Conservation (phyloP, 2,888 invertebrate species). For the Apodemia zela region DNA sequence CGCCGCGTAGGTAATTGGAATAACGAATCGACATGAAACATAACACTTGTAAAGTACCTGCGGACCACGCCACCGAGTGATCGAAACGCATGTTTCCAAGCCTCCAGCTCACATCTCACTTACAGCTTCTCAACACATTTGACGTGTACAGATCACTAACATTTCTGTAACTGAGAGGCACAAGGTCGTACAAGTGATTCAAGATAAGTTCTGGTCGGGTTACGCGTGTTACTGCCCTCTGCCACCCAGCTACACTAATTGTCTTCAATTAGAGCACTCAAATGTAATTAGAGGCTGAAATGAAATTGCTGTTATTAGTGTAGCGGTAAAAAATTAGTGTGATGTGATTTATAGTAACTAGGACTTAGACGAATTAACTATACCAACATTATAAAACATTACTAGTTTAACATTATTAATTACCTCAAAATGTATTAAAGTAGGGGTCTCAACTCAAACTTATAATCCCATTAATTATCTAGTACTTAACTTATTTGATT, state of each 20-base stretch:
- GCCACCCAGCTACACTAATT: slow-evolving; percentile 68
- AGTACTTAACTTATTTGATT: not conserved
- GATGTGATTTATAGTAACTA: slow-evolving; percentile 67
- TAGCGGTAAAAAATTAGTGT: slow-evolving; percentile 64
- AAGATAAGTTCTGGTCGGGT: slow-evolving; percentile 33
- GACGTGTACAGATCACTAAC: slow-evolving; percentile 66
- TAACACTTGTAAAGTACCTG: slow-evolving; percentile 71
- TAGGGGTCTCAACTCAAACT: not conserved
- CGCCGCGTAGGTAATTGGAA: slow-evolving; percentile 38
- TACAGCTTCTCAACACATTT: slow-evolving; percentile 77
- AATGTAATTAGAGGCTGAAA: slow-evolving; percentile 73
- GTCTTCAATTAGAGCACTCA: slow-evolving; percentile 63
- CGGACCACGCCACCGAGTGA: slow-evolving; percentile 81
- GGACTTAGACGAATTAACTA: slow-evolving; percentile 38
- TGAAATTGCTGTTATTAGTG: slow-evolving; percentile 67
- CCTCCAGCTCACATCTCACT: slow-evolving; percentile 79
- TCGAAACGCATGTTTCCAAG: slow-evolving; percentile 77
- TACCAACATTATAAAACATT: slow-evolving; percentile 1
- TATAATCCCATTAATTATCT: not conserved
- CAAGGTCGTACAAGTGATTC: slow-evolving; percentile 51
- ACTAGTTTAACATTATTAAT: not conserved
- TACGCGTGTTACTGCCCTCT: slow-evolving; percentile 62
- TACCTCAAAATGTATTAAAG: not conserved
- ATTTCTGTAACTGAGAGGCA: slow-evolving; percentile 74
- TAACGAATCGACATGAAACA: slow-evolving; percentile 60